phyloP scores from a whole-genome alignment of 2,888 invertebrate species.

The Ceramica pisi region DNA sequence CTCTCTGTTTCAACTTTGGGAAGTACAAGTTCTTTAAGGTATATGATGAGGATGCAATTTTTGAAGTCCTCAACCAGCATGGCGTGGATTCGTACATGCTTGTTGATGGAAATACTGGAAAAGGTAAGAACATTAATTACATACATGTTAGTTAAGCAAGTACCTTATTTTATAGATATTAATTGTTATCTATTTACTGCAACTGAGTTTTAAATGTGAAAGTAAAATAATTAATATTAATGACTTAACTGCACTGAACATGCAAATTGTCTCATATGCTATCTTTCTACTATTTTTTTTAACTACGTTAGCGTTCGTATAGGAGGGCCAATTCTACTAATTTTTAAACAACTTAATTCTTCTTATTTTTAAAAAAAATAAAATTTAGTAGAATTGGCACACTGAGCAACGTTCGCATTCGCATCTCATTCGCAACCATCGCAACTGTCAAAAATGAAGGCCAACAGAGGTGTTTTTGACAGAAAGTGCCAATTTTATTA shows the following conservation, averaged over 20 bases:
- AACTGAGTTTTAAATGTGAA: background rate
- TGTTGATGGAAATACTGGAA: slow-evolving; percentile 93
- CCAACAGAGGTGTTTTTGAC: no score
- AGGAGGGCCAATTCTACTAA: no score
- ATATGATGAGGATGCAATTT: slow-evolving; percentile 84
- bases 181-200: background rate
- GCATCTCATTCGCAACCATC: no score
- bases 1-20: slow-evolving; percentile 87
- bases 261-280: background rate
- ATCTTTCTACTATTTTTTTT: background rate
- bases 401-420: no score
- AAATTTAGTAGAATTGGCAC: no score
- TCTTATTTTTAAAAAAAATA: no score
- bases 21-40: slow-evolving; percentile 87
- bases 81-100: slow-evolving; percentile 89
- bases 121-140: slow-evolving; percentile 87
- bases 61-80: slow-evolving; percentile 82
- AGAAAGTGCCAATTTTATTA: no score
- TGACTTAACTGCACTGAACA: background rate
- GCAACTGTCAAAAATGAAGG: no score
- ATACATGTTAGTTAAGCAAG: background rate
- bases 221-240: background rate
- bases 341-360: no score
- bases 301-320: no score
- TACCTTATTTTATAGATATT: slow-evolving; percentile 9